Conservation (phyloP, 2,113 vertebrate genomes). For the Anthoscopus minutus region DNA sequence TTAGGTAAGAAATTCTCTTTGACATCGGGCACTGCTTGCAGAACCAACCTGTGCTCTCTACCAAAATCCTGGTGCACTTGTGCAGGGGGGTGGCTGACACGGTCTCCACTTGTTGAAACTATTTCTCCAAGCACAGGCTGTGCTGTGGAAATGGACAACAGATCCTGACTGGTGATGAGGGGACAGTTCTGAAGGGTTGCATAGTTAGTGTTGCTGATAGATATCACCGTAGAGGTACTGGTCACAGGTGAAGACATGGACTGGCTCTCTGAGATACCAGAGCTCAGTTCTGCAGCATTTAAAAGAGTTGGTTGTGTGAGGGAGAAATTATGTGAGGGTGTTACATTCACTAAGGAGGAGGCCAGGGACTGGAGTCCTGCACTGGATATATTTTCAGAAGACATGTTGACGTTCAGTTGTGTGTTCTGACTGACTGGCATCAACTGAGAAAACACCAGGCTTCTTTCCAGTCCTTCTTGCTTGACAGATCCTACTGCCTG, state of each 20-base stretch:
- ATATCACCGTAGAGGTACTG: slow-evolving; percentile 81
- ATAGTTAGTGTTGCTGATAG: slow-evolving; percentile 80
- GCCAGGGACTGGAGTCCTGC: slow-evolving; percentile 71
- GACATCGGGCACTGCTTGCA: slow-evolving; percentile 79
- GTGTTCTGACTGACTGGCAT: slow-evolving; percentile 85
- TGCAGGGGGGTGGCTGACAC: slow-evolving; percentile 61
- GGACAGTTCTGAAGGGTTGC: slow-evolving; percentile 79
- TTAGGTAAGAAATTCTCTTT: slow-evolving; percentile 85
- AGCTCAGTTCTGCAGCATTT: slow-evolving; percentile 73
- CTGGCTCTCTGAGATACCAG: slow-evolving; percentile 71
- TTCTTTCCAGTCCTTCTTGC: slow-evolving; percentile 85
- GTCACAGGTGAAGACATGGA: slow-evolving; percentile 68
- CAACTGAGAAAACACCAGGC: slow-evolving; percentile 86
- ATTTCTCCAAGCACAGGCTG: slow-evolving; percentile 69
- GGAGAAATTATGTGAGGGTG: slow-evolving; percentile 70
- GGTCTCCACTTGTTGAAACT: slow-evolving; percentile 57
- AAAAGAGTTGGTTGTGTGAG: slow-evolving; percentile 71
- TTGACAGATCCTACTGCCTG: slow-evolving; percentile 83
- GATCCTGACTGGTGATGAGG: slow-evolving; percentile 75
- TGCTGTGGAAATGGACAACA: slow-evolving; percentile 71
- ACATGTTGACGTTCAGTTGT: slow-evolving; percentile 79
- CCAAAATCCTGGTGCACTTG: slow-evolving; percentile 77
- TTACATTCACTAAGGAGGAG: slow-evolving; percentile 75
- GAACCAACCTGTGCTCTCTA: slow-evolving; percentile 76
- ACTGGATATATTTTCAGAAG: slow-evolving; percentile 71